Evolutionary conservation across 2,888 invertebrate genomes (phyloP).

Genomic region (Meghimatium bilineatum): DNA sequence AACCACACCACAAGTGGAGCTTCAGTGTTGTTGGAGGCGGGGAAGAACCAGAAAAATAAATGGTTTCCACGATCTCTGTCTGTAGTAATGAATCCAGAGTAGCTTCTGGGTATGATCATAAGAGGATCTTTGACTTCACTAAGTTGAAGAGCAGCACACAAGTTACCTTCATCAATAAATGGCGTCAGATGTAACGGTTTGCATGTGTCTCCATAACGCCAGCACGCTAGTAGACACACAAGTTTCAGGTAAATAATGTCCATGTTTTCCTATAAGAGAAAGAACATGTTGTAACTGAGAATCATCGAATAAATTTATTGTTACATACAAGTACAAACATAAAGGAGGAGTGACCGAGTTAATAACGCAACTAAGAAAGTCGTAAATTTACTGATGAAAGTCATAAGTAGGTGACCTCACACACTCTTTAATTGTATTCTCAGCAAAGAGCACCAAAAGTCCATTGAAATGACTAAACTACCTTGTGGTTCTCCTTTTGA

Average conservation of each 20-base stretch:
- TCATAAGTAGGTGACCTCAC: no score
- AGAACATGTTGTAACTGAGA: no score
- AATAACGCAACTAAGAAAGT: no score
- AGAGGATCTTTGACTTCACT: slow-evolving; percentile 18
- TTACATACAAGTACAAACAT: no score
- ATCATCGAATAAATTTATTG: no score
- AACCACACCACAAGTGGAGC: slow-evolving; percentile 77
- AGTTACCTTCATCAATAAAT: neutral
- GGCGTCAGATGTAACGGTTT: slow-evolving; percentile 28
- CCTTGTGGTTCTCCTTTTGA: no score
- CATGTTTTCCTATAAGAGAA: neutral
- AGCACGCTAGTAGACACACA: neutral
- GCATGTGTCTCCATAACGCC: neutral
- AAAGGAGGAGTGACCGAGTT: no score
- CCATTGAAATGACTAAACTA: no score
- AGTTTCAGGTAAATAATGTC: neutral
- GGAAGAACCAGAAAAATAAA: slow-evolving; percentile 95
- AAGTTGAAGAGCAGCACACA: neutral
- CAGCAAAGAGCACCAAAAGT: no score
- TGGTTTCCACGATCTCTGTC: slow-evolving; percentile 87
- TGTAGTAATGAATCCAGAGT: slow-evolving; percentile 88
- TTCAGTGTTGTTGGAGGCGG: slow-evolving; percentile 79
- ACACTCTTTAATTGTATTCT: no score
- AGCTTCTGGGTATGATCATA: slow-evolving; percentile 78
- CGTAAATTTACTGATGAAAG: no score